Conservation (phyloP, 2,113 vertebrate species). For the Ivindomyrus marchei region DNA sequence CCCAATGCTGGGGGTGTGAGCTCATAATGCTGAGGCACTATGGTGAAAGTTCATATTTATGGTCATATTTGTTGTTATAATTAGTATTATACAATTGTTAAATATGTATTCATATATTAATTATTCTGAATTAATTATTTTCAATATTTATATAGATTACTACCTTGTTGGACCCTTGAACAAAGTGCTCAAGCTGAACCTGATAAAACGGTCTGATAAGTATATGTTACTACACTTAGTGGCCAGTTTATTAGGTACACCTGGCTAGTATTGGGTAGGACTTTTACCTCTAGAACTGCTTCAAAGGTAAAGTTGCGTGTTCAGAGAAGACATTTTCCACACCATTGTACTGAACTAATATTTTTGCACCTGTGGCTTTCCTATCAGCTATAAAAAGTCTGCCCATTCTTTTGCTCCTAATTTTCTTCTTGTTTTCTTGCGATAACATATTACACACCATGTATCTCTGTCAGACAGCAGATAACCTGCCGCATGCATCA, state of each 20-base stretch:
- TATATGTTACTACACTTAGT: background rate
- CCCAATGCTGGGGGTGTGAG: background rate
- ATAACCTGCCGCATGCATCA: background rate
- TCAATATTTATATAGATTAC: background rate
- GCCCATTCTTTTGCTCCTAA: background rate
- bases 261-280: background rate
- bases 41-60: background rate
- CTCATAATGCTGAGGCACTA: background rate
- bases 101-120: background rate
- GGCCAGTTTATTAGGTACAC: background rate
- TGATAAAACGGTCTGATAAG: background rate
- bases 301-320: background rate
- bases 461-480: background rate
- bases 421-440: background rate
- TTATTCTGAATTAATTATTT: background rate
- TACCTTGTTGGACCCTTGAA: background rate
- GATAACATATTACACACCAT: background rate
- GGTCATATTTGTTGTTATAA: background rate
- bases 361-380: background rate
- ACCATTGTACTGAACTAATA: background rate
- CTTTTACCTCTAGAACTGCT: background rate
- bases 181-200: background rate
- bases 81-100: background rate
- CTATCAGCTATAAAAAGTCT: background rate
- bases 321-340: background rate